Evolutionary conservation across 1,140 invertebrate species (phyloP).

Genomic region (Tribolium castaneum): DNA sequence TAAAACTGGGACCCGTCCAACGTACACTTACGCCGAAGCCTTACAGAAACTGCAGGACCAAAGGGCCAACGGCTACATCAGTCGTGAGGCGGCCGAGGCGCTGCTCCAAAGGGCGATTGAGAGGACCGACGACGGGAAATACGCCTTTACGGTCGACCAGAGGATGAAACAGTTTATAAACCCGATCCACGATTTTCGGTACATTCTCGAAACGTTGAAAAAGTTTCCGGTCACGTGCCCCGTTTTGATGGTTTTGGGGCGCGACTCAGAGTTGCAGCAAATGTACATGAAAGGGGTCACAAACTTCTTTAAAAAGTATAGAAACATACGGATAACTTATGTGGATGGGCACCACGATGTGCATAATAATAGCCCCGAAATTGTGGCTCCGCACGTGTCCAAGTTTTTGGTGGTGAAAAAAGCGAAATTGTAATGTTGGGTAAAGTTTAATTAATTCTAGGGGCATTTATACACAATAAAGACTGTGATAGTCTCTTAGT

Average conservation of each 20-base stretch:
- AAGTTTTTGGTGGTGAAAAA: slow-evolving; percentile 62
- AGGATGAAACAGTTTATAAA: slow-evolving; percentile 51
- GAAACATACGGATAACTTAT: slow-evolving; percentile 57
- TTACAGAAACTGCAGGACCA: slow-evolving; percentile 63
- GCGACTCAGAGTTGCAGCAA: not conserved
- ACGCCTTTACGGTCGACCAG: slow-evolving; percentile 57
- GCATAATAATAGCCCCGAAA: slow-evolving; percentile 71
- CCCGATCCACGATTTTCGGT: slow-evolving; percentile 45
- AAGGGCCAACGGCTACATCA: slow-evolving; percentile 60
- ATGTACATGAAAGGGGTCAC: slow-evolving; percentile 12
- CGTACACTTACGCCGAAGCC: slow-evolving; percentile 68
- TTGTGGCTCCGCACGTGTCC: slow-evolving; percentile 63
- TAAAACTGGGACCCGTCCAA: slow-evolving; percentile 53
- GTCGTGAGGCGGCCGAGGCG: slow-evolving; percentile 64
- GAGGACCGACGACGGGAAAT: slow-evolving; percentile 59
- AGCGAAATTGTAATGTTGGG: slow-evolving; percentile 50
- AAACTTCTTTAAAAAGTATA: slow-evolving; percentile 49
- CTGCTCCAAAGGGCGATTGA: slow-evolving; percentile 66
- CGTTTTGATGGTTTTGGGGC: slow-evolving; percentile 60
- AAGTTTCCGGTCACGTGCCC: slow-evolving; percentile 55
- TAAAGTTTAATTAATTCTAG: not conserved
- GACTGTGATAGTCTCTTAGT: not conserved
- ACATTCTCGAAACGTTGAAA: slow-evolving; percentile 59
- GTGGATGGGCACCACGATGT: slow-evolving; percentile 74
- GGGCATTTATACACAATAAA: not conserved